Conservation (phyloP, 2,888 invertebrate genomes). For the Rugalucina vietnamica region DNA sequence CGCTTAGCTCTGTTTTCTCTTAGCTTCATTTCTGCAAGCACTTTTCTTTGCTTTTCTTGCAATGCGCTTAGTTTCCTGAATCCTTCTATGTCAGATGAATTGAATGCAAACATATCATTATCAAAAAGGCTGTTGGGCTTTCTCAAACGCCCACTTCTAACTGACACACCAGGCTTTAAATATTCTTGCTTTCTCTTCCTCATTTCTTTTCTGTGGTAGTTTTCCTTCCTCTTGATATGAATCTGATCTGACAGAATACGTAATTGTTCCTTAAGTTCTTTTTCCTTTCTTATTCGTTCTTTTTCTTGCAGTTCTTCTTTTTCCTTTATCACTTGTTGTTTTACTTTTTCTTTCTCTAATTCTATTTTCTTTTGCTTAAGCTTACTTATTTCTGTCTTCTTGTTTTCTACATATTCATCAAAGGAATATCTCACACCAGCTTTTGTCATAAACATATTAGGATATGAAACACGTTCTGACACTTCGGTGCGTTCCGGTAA, state of each 20-base stretch:
- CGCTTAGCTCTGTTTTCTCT: background rate
- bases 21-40: slow-evolving; percentile 14
- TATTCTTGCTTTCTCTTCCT: slow-evolving; percentile 6
- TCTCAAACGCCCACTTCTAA: slow-evolving; percentile 42
- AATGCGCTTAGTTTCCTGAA: background rate
- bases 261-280: slow-evolving; percentile 16
- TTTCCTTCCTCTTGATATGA: slow-evolving; percentile 35
- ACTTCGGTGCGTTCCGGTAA: too few relatives aligned
- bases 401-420: background rate
- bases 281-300: slow-evolving; percentile 3
- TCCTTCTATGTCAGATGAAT: background rate
- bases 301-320: background rate
- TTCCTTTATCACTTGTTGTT: background rate
- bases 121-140: slow-evolving; percentile 23
- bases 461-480: background rate
- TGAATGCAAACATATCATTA: slow-evolving; percentile 7
- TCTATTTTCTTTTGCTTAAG: slow-evolving; percentile 19
- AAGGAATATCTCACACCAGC: background rate
- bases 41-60: background rate
- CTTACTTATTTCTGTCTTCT: background rate
- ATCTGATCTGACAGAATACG: slow-evolving; percentile 30
- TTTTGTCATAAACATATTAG: background rate
- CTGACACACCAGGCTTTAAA: slow-evolving; percentile 26
- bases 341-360: slow-evolving; percentile 36
- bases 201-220: slow-evolving; percentile 24